Evolutionary conservation across 2,888 invertebrate genomes (phyloP).

Genomic region (Poecilus cupreus): DNA sequence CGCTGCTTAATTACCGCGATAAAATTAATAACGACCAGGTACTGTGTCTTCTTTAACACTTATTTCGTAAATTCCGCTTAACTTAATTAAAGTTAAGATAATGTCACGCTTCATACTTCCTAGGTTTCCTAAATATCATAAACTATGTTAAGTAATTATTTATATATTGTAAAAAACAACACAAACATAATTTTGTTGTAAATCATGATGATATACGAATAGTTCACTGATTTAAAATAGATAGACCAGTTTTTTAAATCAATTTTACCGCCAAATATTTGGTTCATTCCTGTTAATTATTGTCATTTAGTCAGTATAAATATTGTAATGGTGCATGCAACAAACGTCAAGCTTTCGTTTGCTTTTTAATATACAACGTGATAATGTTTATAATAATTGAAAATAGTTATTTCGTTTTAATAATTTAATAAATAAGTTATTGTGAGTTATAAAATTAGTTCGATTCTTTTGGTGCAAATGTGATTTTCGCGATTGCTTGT

Average conservation of each 20-base stretch:
- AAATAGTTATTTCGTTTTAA: no score
- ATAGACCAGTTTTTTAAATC: not conserved
- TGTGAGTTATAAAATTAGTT: no score
- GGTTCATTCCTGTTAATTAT: no score
- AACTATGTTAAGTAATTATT: not conserved
- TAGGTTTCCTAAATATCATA: not conserved
- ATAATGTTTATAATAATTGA: no score
- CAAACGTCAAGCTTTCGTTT: no score
- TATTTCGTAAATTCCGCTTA: conserved; percentile 18
- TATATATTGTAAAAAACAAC: not conserved
- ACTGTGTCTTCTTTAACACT: conserved; percentile 4
- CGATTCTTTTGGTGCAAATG: no score
- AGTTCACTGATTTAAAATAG: not conserved
- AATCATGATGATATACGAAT: not conserved
- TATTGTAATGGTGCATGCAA: no score
- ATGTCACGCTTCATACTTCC: not conserved
- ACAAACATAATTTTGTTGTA: not conserved
- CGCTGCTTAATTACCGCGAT: conserved; percentile 35
- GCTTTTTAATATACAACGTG: no score
- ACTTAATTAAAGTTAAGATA: conserved; percentile 7
- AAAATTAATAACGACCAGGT: conserved; percentile 24
- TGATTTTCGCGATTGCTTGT: no score
- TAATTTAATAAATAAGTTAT: no score
- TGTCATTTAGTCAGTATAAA: no score
- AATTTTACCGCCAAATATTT: no score